These are phyloP conservation scores for Habropoda laboriosa DNA, from an alignment of 1,140 invertebrate genomes.

Conservation along the genomic window DNA sequence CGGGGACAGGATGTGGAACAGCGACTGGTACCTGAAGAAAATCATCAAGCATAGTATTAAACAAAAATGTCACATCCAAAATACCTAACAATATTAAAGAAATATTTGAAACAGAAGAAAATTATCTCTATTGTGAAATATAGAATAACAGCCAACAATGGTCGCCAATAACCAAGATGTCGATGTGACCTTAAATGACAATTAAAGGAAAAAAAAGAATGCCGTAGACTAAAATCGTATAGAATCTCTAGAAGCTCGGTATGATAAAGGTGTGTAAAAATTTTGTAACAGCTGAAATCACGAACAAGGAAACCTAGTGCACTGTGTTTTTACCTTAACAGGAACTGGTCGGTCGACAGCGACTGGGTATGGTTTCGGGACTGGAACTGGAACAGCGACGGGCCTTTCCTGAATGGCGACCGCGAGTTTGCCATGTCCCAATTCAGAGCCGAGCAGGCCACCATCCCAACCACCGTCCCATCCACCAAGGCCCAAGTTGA, in stretches of 20 bases:
- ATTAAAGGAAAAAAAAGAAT: too few species aligned
- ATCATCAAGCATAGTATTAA: too few species aligned
- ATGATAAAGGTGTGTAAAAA: background rate
- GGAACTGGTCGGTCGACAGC: slow-evolving; percentile 77
- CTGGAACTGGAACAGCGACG: slow-evolving; percentile 70
- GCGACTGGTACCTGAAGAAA: slow-evolving; percentile 75
- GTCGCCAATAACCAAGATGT: background rate
- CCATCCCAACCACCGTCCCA: background rate
- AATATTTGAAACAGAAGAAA: too few species aligned
- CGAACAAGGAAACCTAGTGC: too few species aligned
- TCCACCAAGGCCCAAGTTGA: slow-evolving; percentile 34
- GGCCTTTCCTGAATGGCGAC: slow-evolving; percentile 52
- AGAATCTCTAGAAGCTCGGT: background rate
- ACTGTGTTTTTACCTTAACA: slow-evolving; percentile 73
- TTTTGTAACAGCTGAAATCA: background rate
- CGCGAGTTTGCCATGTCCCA: slow-evolving; percentile 5
- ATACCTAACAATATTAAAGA: too few species aligned
- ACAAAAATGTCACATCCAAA: too few species aligned
- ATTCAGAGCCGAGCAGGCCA: background rate
- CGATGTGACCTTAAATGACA: background rate
- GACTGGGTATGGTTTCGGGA: slow-evolving; percentile 75
- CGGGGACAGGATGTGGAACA: slow-evolving; percentile 76
- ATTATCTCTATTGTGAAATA: too few species aligned
- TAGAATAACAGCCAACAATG: too few species aligned
- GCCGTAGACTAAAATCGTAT: too few species aligned